Base-by-base conservation (phyloP, 2,113 vertebrate genomes). In the Azemiops feae region DNA sequence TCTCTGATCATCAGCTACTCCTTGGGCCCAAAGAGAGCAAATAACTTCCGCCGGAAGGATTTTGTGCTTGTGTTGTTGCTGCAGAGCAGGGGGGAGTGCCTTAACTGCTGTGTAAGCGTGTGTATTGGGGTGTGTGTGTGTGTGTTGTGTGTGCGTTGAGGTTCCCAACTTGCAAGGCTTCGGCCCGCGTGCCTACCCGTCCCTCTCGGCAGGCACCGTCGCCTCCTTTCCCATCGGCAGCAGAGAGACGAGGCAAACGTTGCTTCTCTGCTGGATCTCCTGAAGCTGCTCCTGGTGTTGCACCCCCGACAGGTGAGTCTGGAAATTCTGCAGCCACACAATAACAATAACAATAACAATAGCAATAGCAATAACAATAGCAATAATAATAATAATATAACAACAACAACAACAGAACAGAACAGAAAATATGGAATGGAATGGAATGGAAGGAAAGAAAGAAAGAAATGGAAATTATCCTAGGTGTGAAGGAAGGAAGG, bases 221-320 rank as follows among this genome's bases (percentile, higher is more conserved):
- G 98, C 97, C 96, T 99, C 98, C 96, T 98, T 99, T 92, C 98
- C 98, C 95, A 98, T 96, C 1, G 99, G 99, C 96, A 99, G 97
- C 85, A 99, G 96, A 0, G 98, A 99, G 95, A 99, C 98, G 92
- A 99, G 98, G 94, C 99, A 99, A 91, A 99, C 97, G 1, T 99
- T 99, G 96, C 98, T 99, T 97, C 98, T 98, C 96, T 99, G 98
- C 94, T 99, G 99, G 94, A 99, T 98, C 95, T 99, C 99, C 96
- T 98, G 98, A 93, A 99, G 98, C 92, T 98, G 98, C 96, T 99
- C 98, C 97, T 99, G 99, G 96, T 99, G 99, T 92, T 98, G 98
- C 95, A 98, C 94, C 34, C 98, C 99, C 54, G 97, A 98, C 98
- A 99, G 98, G 95, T 99, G 99, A 95, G 98, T 97, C 93, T 98